Conservation (phyloP, 2,888 invertebrate genomes). For the Ligdia adustata region DNA sequence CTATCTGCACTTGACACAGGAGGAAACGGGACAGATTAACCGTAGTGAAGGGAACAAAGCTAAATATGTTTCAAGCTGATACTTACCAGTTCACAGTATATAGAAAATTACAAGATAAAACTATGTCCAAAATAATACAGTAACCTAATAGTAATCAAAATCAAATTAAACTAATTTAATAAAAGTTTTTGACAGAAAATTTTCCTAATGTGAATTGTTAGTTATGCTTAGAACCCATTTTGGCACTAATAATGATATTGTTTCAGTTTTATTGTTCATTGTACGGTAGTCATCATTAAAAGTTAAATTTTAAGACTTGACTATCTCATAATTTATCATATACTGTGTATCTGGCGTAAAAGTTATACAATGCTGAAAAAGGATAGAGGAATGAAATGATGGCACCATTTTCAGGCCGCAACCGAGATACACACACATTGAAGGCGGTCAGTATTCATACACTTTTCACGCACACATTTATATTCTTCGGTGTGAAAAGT, state of each 20-base stretch:
- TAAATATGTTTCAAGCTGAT: slow-evolving; percentile 83
- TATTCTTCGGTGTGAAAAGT: slow-evolving; percentile 72
- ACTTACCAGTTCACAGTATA: slow-evolving; percentile 65
- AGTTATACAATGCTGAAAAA: slow-evolving; percentile 77
- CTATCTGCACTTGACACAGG: slow-evolving; percentile 83
- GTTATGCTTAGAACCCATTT: no score
- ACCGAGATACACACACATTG: slow-evolving; percentile 57
- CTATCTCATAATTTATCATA: slow-evolving; percentile 27
- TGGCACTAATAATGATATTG: no score
- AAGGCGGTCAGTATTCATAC: slow-evolving; percentile 42
- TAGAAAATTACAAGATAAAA: slow-evolving; percentile 21
- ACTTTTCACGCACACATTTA: slow-evolving; percentile 54
- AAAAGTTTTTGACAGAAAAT: no score
- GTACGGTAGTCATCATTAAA: no score
- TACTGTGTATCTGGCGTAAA: slow-evolving; percentile 54
- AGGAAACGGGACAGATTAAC: slow-evolving; percentile 84
- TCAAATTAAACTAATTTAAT: no score
- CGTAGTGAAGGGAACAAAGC: slow-evolving; percentile 83
- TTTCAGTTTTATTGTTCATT: no score
- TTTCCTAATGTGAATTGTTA: no score
- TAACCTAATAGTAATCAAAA: no score
- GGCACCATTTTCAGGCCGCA: slow-evolving; percentile 79
- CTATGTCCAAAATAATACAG: no score
- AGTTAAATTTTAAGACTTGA: no score
- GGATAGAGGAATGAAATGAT: slow-evolving; percentile 78